Evolutionary conservation across 1,140 invertebrate genomes (phyloP).

Genomic region (Diabrotica virgifera): DNA sequence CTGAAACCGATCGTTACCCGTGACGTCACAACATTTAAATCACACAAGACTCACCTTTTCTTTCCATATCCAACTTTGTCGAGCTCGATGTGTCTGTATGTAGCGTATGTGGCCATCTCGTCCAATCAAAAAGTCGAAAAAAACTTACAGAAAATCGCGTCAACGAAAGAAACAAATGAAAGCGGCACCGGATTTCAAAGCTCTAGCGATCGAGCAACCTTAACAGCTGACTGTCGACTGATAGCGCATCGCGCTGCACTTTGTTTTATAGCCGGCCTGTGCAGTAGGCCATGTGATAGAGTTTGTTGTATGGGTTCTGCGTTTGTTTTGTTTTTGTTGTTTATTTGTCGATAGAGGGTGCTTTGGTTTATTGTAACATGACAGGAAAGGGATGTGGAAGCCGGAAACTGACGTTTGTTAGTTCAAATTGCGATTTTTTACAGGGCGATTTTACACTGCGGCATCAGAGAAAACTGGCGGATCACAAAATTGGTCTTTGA

Average conservation of each 20-base stretch:
- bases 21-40: constrained; percentile 1
- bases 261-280: constrained; percentile 20
- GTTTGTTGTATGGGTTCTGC: constrained; percentile 16
- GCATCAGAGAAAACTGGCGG: no score
- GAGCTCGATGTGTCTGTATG: constrained; percentile 67
- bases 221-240: constrained; percentile 22
- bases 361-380: no score
- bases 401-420: neutral
- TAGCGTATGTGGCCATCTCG: constrained; percentile 64
- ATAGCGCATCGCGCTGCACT: constrained; percentile 7
- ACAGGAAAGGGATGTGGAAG: no score
- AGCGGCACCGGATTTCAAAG: neutral
- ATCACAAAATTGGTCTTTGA: no score
- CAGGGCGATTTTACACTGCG: no score
- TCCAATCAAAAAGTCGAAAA: constrained; percentile 11
- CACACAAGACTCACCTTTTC: constrained; percentile 56
- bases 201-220: constrained; percentile 1
- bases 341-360: constrained; percentile 1
- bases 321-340: constrained; percentile 1
- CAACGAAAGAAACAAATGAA: constrained; percentile 17
- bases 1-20: constrained; percentile 12
- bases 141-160: constrained; percentile 7
- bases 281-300: constrained; percentile 17
- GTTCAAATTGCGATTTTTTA: no score
- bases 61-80: constrained; percentile 69